Base-by-base conservation (phyloP, 2,113 vertebrate species). In the Microcebus griseorufus region DNA sequence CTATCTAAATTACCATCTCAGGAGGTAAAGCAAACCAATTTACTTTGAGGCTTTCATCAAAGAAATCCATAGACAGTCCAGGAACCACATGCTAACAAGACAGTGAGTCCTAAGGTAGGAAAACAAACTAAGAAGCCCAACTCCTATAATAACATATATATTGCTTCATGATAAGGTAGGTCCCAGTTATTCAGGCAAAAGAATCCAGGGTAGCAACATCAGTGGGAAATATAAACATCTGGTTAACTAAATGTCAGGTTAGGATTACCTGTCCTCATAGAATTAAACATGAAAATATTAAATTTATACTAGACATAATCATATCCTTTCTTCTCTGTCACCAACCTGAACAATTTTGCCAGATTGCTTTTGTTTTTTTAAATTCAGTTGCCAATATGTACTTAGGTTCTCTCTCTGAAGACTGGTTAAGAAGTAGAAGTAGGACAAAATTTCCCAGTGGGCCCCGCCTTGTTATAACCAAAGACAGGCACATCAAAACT, bases 1-100 rank as follows among this genome's bases (percentile, higher is more conserved):
- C 95, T 97, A 98, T 98, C 97, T 98, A 98, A 98, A 98, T 98
- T 98, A 98, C 97, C 90, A 98, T 98, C 97, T 98, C 87, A 60
- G 94, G 86, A 95, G 88, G 97, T 73, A 98, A 97, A 98, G 95
- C 60, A 95, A 97, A 95, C 92, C 97, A 98, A 97, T 98, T 98
- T 96, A 97, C 97, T 87, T 97, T 8, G 48, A 97, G 93, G 92
- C 92, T 98, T 97, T 95, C 97, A 95, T 98, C 97, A 97, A 23
- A 97, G 93, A 95, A 97, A 93, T 94, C 67, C 29, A 16, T 53
- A 97, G 96, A 95, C 87, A 97, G 89, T 73, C 75, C 39, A 79
- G 87, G 79, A 95, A 75, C 65, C 70, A 94, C 92, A 94, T 82
- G 95, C 72, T 96, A 96, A 95, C 83, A 94, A 97, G 96, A 97